Percentiles rank a stretch among this genome's conserved stretches.
These are phyloP conservation scores for Tinamus guttatus DNA, from an alignment of 2,113 vertebrate genomes.

Conservation along the genomic window DNA sequence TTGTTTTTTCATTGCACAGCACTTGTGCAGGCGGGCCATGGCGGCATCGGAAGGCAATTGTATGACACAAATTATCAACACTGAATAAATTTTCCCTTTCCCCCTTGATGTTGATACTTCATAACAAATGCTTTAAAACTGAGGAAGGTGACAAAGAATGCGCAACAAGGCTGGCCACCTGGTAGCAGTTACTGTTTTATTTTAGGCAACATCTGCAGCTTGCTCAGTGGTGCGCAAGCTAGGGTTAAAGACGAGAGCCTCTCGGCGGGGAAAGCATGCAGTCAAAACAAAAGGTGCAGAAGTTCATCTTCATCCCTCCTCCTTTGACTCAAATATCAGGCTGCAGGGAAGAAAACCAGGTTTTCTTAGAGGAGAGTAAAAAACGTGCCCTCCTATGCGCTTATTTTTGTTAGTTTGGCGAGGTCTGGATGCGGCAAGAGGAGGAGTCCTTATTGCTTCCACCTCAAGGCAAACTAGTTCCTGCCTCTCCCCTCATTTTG, in stretches of 20 bases:
- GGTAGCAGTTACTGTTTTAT: background rate
- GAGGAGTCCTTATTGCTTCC: background rate
- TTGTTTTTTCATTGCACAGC: background rate
- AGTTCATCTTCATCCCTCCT: background rate
- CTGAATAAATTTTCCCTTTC: background rate
- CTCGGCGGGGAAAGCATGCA: background rate
- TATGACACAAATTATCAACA: background rate
- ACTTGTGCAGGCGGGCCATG: accelerated
- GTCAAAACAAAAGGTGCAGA: slow-evolving; percentile 1
- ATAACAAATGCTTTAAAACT: background rate
- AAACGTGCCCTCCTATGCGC: background rate
- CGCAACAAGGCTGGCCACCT: background rate
- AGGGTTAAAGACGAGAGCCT: background rate
- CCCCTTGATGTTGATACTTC: background rate
- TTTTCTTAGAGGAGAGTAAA: background rate
- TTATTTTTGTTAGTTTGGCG: background rate
- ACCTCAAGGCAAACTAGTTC: background rate
- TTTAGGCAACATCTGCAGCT: background rate
- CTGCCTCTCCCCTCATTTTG: background rate
- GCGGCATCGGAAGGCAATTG: too few relatives aligned
- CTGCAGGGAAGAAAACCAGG: background rate
- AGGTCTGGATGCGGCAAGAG: background rate
- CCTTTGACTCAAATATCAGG: background rate
- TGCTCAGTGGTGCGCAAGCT: background rate
- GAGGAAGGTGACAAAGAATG: background rate